phyloP scores from a whole-genome alignment of 1,140 invertebrate genomes.

The Neomicropteryx cornuta region DNA sequence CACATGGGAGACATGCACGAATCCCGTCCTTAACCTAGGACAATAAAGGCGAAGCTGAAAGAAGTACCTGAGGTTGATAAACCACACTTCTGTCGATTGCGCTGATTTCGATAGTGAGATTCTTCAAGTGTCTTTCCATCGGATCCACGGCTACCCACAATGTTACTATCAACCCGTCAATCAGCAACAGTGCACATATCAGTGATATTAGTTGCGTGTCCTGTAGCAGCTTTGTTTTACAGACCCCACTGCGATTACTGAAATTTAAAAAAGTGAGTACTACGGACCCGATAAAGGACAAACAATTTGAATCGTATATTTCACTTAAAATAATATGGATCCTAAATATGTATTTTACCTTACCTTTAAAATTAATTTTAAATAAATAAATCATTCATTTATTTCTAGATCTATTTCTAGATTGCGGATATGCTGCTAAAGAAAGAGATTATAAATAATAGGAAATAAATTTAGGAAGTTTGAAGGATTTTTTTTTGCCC shows the following conservation, averaged over 20 bases:
- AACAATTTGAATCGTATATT: no score
- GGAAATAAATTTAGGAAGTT: no score
- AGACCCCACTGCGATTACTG: conserved; percentile 42
- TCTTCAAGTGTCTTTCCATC: conserved; percentile 71
- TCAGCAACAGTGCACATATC: conserved; percentile 63
- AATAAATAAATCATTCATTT: no score
- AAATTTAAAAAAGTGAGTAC: conserved; percentile 16
- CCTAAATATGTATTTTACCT: no score
- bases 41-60: conserved; percentile 1
- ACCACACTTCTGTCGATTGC: conserved; percentile 64
- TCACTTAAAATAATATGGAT: no score
- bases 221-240: conserved; percentile 63
- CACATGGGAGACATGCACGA: no score
- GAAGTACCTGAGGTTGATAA: conserved; percentile 73
- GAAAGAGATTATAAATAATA: no score
- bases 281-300: no score
- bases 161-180: conserved; percentile 68
- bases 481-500: no score
- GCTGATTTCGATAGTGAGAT: conserved; percentile 72
- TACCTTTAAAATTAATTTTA: conserved; percentile 5
- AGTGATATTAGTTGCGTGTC: conserved; percentile 74
- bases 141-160: conserved; percentile 74
- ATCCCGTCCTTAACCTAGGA: no score
- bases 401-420: no score
- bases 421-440: conserved; percentile 11